Conservation (phyloP, 2,888 invertebrate species). For the Euplagia quadripunctaria region DNA sequence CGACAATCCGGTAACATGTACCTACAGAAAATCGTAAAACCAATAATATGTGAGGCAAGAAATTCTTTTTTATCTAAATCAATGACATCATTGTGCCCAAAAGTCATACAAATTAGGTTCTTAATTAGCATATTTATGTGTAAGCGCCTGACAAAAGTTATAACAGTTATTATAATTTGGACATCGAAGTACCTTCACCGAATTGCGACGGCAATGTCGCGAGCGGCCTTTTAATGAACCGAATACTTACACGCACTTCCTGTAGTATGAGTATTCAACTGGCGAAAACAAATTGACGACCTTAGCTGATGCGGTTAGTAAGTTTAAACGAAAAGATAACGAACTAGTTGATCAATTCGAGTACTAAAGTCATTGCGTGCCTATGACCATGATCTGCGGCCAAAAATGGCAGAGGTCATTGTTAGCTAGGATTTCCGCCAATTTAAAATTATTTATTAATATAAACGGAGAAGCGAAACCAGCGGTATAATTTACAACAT, state of each 20-base stretch:
- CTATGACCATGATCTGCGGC: slow-evolving; percentile 66
- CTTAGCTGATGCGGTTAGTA: slow-evolving; percentile 31
- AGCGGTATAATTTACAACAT: slow-evolving; percentile 42
- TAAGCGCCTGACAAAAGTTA: slow-evolving; percentile 48
- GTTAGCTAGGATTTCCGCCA: slow-evolving; percentile 64
- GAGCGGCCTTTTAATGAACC: slow-evolving; percentile 67
- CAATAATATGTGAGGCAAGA: slow-evolving; percentile 40
- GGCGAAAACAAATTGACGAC: slow-evolving; percentile 62
- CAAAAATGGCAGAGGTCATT: slow-evolving; percentile 74
- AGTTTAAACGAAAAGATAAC: slow-evolving; percentile 35
- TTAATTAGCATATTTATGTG: slow-evolving; percentile 54
- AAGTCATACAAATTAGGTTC: slow-evolving; percentile 49
- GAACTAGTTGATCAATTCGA: slow-evolving; percentile 39
- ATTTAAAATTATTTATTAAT: slow-evolving; percentile 25
- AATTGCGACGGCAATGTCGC: slow-evolving; percentile 55
- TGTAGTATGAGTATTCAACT: slow-evolving; percentile 67
- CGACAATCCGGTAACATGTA: slow-evolving; percentile 28
- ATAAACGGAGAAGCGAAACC: slow-evolving; percentile 30
- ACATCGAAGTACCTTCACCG: slow-evolving; percentile 61
- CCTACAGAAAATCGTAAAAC: slow-evolving; percentile 36
- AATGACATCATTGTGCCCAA: slow-evolving; percentile 51
- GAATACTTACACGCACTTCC: slow-evolving; percentile 84
- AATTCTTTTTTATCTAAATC: slow-evolving; percentile 40
- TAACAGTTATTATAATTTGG: slow-evolving; percentile 59
- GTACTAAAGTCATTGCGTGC: slow-evolving; percentile 45